Base-by-base conservation (phyloP, 2,888 invertebrate species). In the Orthonychiurus folsomi region DNA sequence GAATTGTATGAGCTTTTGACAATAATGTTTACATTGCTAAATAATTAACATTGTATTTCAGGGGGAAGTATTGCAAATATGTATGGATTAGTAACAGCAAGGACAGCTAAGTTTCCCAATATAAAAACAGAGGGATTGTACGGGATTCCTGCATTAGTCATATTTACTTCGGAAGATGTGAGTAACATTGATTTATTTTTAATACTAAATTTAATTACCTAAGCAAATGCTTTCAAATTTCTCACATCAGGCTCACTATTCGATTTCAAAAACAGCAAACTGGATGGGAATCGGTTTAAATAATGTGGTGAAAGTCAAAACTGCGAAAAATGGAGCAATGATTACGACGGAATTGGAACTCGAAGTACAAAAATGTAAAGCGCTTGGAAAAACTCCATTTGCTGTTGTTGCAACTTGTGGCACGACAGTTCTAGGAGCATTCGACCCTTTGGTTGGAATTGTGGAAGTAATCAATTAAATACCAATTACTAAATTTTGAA, bases 211-310 rank as follows among this genome's bases (percentile, higher is more conserved):
- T 20, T 3, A 3, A 55, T 23, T 3, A 12, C 12, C 48, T 15
- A 59, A 28, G n/a, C 25, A 27, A 56, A 27, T 48, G 21, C 37
- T 25, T 24, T 50, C 24, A 48, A 12, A 37, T 60, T 60, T 50
- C 52, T 64, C n/a, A 66, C 79, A 79, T 23, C 77, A 84, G 82
- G 82, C 86, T 48, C 93, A 93, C 76, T 93, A 92, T 75, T 91
- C 92, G 1, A 82, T 90, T 18, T 81, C 82, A 73, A 89, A 91
- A 78, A 86, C 86, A 3, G 87, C 87, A 0, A 85, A 88, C 71
- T 89, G 88, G 85, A 79, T 92, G 15, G 92, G 93, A 0, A 79
- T 92, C n/a, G 93, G 93, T 0, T 85, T 85, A 0, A 85, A 90
- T 24, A 86, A 86, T 67, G 80, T 84, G 26, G 77, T 83, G 37